Percentiles rank a stretch among this genome's conserved stretches.
These are phyloP conservation scores for Eurytoma adleriae DNA, from an alignment of 2,888 invertebrate genomes.

Conservation along the genomic window DNA sequence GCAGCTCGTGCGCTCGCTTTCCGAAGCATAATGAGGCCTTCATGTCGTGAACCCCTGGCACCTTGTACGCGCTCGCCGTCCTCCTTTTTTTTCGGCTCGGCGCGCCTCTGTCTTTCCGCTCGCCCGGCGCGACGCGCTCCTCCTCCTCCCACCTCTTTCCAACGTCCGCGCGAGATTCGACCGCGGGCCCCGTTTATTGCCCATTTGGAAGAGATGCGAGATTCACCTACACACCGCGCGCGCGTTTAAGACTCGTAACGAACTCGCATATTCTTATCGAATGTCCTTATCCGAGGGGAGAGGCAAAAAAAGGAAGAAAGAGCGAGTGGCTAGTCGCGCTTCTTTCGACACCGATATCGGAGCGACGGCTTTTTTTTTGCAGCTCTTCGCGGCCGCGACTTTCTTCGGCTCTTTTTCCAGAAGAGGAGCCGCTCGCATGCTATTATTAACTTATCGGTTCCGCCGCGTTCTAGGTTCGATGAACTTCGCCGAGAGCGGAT, in stretches of 20 bases:
- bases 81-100: conserved; percentile 1
- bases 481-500: conserved; percentile 48
- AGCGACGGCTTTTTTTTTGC: neutral
- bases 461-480: conserved; percentile 42
- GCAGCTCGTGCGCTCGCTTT: conserved; percentile 55
- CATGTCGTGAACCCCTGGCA: conserved; percentile 69
- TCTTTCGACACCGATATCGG: conserved; percentile 26
- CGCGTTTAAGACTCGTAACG: conserved; percentile 1
- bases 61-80: conserved; percentile 61
- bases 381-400: neutral
- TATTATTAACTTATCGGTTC: conserved; percentile 57
- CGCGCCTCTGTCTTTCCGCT: neutral
- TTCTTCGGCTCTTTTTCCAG: conserved; percentile 1
- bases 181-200: conserved; percentile 47
- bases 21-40: conserved; percentile 71
- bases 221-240: conserved; percentile 4
- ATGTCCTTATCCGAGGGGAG: neutral
- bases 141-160: conserved; percentile 29
- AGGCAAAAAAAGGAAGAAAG: conserved; percentile 23
- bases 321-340: neutral
- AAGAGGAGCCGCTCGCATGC: conserved; percentile 25
- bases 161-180: neutral
- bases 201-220: conserved; percentile 25
- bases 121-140: neutral
- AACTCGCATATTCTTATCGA: conserved; percentile 11